Percentiles rank a stretch among this genome's conserved stretches.
Evolutionary conservation across 2,797 vertebrate genomes (phyloP).

Genomic region (Onychomys leucogaster): DNA sequence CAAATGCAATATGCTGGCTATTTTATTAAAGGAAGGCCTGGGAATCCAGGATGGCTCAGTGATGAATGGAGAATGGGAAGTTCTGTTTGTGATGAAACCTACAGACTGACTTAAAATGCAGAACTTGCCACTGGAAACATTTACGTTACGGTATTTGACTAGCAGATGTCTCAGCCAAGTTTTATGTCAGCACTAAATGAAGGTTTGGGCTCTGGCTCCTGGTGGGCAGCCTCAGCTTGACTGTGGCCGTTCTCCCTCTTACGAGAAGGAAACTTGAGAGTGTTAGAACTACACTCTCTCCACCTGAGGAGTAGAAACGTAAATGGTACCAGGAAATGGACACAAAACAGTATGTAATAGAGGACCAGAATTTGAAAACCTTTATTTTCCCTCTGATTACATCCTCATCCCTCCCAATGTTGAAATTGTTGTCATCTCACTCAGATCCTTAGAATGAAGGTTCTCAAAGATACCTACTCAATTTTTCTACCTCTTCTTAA

Average conservation of each 20-base stretch:
- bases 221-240: slow-evolving; percentile 21
- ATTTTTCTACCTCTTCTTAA: slow-evolving; percentile 16
- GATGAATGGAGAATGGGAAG: slow-evolving; percentile 59
- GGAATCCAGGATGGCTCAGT: slow-evolving; percentile 17
- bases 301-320: neutral
- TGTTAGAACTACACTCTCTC: slow-evolving; percentile 31
- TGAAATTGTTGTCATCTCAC: neutral
- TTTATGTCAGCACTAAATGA: slow-evolving; percentile 63
- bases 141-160: slow-evolving; percentile 65
- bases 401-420: neutral
- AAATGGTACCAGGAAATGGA: slow-evolving; percentile 23
- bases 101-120: slow-evolving; percentile 50
- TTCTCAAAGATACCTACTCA: neutral
- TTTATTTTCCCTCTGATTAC: neutral
- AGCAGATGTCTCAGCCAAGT: slow-evolving; percentile 44
- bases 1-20: neutral
- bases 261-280: slow-evolving; percentile 25
- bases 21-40: slow-evolving; percentile 54
- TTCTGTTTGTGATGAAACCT: slow-evolving; percentile 56
- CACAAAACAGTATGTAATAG: neutral
- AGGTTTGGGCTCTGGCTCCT: slow-evolving; percentile 51
- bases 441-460: neutral
- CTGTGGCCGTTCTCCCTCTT: slow-evolving; percentile 26
- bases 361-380: neutral
- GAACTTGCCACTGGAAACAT: neutral